Percentiles rank a stretch among this genome's conserved stretches.
These are phyloP conservation scores for Acleris emargana DNA, from an alignment of 2,888 invertebrate genomes.

Conservation along the genomic window DNA sequence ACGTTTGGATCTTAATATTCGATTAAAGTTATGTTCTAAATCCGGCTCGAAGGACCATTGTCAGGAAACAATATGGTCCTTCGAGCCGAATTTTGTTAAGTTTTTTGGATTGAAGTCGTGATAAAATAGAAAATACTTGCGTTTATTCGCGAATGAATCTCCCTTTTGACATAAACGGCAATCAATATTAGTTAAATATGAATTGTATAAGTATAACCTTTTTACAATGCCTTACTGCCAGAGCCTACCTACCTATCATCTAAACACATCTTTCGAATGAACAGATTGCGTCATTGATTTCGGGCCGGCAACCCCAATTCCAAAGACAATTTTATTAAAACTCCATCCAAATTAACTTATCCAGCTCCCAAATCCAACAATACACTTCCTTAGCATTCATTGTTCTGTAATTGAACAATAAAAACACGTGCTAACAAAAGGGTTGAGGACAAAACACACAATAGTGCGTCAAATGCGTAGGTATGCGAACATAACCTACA, in stretches of 20 bases:
- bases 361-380: constrained; percentile 46
- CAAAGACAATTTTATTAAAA: constrained; percentile 17
- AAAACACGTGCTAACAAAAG: constrained; percentile 78
- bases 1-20: constrained; percentile 54
- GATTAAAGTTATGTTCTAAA: constrained; percentile 7
- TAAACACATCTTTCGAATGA: too few relatives aligned
- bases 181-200: too few relatives aligned
- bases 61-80: constrained; percentile 1
- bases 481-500: not conserved
- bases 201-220: too few relatives aligned
- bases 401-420: constrained; percentile 77
- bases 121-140: too few relatives aligned
- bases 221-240: too few relatives aligned
- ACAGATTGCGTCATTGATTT: too few relatives aligned
- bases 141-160: too few relatives aligned
- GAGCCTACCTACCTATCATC: too few relatives aligned
- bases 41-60: constrained; percentile 15
- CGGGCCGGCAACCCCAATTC: not conserved
- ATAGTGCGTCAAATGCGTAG: constrained; percentile 6
- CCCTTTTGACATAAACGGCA: too few relatives aligned
- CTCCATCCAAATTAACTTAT: constrained; percentile 33
- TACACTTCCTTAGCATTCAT: constrained; percentile 67
- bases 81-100: not conserved
- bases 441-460: constrained; percentile 63
- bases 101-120: not conserved